phyloP scores from a whole-genome alignment of 2,888 invertebrate genomes.

The Pristionchus exspectatus region DNA sequence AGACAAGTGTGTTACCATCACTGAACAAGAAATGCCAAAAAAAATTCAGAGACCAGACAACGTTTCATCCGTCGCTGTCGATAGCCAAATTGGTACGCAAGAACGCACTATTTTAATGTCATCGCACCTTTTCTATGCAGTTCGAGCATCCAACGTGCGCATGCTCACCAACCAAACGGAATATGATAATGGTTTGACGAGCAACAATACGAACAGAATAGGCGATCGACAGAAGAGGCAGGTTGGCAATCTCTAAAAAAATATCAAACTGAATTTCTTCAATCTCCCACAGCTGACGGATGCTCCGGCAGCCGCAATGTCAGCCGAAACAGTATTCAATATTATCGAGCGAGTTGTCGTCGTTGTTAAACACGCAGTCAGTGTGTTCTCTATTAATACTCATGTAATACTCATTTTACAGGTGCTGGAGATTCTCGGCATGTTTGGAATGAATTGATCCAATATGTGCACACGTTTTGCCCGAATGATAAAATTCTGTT shows the following conservation, averaged over 20 bases:
- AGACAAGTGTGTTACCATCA: background rate
- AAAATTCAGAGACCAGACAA: background rate
- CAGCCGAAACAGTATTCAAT: background rate
- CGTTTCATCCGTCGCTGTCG: background rate
- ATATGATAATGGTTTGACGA: too few species aligned
- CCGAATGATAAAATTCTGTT: background rate
- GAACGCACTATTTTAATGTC: too few species aligned
- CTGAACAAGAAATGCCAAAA: background rate
- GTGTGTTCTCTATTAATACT: too few species aligned
- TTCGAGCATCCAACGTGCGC: too few species aligned
- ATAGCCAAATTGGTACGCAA: background rate
- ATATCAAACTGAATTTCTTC: too few species aligned
- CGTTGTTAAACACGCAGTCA: background rate
- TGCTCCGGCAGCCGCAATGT: background rate
- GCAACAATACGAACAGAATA: too few species aligned
- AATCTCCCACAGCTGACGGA: too few species aligned
- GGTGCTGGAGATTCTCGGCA: background rate
- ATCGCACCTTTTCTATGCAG: too few species aligned
- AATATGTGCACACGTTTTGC: too few species aligned
- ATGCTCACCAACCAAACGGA: too few species aligned
- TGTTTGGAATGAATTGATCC: background rate
- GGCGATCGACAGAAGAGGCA: too few species aligned
- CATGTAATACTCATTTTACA: background rate
- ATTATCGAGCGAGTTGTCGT: background rate
- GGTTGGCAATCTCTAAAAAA: too few species aligned